Evolutionary conservation across 1,140 invertebrate genomes (phyloP).

Genomic region (Drosophila obscura): DNA sequence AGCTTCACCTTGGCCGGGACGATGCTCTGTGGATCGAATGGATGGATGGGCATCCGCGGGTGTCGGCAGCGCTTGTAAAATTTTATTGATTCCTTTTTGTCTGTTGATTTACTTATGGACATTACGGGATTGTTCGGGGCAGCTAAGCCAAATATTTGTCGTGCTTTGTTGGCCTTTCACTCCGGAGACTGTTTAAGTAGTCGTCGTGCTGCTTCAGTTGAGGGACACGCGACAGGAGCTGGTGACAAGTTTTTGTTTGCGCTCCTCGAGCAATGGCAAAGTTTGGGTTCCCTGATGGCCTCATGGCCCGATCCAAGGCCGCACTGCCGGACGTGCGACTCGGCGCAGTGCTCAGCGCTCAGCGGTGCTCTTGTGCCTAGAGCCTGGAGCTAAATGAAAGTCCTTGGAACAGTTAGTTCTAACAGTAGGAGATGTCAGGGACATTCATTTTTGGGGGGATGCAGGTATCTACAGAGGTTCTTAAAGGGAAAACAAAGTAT

Average conservation of each 20-base stretch:
- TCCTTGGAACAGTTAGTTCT: slow-evolving; percentile 23
- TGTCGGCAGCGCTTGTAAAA: slow-evolving; percentile 67
- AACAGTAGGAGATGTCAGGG: slow-evolving; percentile 54
- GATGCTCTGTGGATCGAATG: slow-evolving; percentile 2
- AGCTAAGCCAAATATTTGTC: neutral
- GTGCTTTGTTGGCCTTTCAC: slow-evolving; percentile 33
- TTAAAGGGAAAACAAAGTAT: neutral
- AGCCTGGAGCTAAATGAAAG: slow-evolving; percentile 25
- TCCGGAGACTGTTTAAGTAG: slow-evolving; percentile 69
- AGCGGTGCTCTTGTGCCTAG: neutral
- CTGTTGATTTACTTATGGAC: slow-evolving; percentile 48
- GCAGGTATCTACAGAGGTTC: no score
- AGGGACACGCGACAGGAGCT: slow-evolving; percentile 83
- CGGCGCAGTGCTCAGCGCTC: neutral
- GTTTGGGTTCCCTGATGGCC: slow-evolving; percentile 16
- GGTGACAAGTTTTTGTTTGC: slow-evolving; percentile 66
- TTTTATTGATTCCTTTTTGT: slow-evolving; percentile 71
- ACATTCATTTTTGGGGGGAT: slow-evolving; percentile 22
- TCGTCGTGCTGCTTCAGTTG: slow-evolving; percentile 73
- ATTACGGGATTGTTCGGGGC: slow-evolving; percentile 13
- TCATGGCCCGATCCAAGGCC: slow-evolving; percentile 44
- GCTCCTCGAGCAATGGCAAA: slow-evolving; percentile 14
- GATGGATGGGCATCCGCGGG: slow-evolving; percentile 56
- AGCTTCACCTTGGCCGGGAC: slow-evolving; percentile 12
- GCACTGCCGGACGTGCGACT: slow-evolving; percentile 26